These are phyloP conservation scores for Calycopis cecrops DNA, from an alignment of 1,140 invertebrate species.

Conservation along the genomic window DNA sequence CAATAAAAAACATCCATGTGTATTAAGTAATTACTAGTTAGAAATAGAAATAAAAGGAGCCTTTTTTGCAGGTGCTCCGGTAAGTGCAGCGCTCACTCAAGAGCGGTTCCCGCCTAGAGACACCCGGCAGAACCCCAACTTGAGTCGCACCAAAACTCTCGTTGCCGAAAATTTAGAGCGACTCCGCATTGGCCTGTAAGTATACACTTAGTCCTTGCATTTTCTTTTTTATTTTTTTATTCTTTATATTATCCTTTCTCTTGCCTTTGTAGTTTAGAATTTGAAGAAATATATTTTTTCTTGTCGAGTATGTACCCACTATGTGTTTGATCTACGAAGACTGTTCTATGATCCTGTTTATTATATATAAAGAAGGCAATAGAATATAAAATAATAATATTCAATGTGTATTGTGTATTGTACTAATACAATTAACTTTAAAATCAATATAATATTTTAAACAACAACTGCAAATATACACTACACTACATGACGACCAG, in stretches of 20 bases:
- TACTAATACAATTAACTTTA: too few relatives aligned
- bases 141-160: slow-evolving; percentile 43
- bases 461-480: too few relatives aligned
- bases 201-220: slow-evolving; percentile 20
- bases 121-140: slow-evolving; percentile 52
- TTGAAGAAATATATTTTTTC: neutral
- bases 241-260: slow-evolving; percentile 6
- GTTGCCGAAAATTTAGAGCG: slow-evolving; percentile 45
- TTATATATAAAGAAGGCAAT: neutral
- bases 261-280: neutral
- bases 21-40: too few relatives aligned
- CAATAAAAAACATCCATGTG: too few relatives aligned
- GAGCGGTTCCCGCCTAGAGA: slow-evolving; percentile 30
- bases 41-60: neutral
- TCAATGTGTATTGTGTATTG: too few relatives aligned
- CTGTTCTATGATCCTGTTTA: neutral
- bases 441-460: too few relatives aligned
- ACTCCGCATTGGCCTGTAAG: slow-evolving; percentile 47
- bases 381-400: neutral
- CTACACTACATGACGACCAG: too few relatives aligned
- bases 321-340: neutral
- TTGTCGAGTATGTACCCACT: too few relatives aligned
- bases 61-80: neutral
- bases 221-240: slow-evolving; percentile 3
- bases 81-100: neutral